Percentiles rank a stretch among this genome's conserved stretches.
Evolutionary conservation across 1,140 invertebrate genomes (phyloP).

Genomic region (Palaemon carinicauda): DNA sequence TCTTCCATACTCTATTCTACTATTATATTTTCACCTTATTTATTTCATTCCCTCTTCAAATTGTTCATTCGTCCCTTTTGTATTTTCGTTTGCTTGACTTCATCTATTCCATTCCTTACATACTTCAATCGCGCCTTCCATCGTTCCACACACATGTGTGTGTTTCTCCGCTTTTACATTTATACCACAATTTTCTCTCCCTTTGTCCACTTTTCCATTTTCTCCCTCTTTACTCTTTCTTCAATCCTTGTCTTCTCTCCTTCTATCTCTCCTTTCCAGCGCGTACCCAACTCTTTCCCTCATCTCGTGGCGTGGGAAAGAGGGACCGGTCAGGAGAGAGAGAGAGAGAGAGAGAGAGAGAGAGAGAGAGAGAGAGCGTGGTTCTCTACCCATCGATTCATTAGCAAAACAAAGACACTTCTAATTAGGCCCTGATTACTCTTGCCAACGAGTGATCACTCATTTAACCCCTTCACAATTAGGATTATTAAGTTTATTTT

Average conservation of each 20-base stretch:
- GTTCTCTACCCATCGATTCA: not conserved
- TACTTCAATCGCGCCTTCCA: too few relatives aligned
- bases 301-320: not conserved
- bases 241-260: not conserved
- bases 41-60: too few relatives aligned
- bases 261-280: not conserved
- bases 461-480: constrained; percentile 12
- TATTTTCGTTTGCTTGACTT: too few relatives aligned
- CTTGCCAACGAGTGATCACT: constrained; percentile 4
- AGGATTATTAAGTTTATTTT: not conserved
- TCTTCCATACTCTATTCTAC: too few relatives aligned
- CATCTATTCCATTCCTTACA: too few relatives aligned
- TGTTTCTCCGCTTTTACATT: too few relatives aligned
- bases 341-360: not conserved
- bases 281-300: too few relatives aligned
- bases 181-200: too few relatives aligned
- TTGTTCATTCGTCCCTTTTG: too few relatives aligned
- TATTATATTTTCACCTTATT: too few relatives aligned
- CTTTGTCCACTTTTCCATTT: not conserved
- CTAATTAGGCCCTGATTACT: constrained; percentile 1
- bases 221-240: not conserved
- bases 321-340: not conserved
- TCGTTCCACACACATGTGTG: too few relatives aligned
- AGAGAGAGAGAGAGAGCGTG: not conserved
- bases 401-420: constrained; percentile 14